Conservation (phyloP, 2,113 vertebrate species). For the Myrmecobius fasciatus region DNA sequence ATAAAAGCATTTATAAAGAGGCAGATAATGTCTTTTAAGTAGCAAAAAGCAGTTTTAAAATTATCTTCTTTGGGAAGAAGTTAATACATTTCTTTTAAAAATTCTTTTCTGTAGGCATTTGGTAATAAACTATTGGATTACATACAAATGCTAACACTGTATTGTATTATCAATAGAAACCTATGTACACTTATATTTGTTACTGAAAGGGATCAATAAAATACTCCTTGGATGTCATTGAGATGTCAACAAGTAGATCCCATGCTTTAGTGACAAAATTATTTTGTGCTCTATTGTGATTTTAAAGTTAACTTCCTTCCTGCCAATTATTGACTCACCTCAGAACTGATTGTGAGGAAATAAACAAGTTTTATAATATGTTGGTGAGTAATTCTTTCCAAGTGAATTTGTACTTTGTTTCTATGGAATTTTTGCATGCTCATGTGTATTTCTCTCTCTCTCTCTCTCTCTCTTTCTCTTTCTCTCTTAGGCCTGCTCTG, state of each 20-base stretch:
- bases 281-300: background rate
- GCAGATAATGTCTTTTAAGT: background rate
- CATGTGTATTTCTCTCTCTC: background rate
- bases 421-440: background rate
- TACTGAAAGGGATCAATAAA: too few relatives aligned
- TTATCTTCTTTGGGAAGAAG: background rate
- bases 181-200: fast-evolving
- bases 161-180: fast-evolving
- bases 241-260: background rate
- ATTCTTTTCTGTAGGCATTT: background rate
- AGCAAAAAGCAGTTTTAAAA: background rate
- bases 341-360: background rate
- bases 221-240: fast-evolving
- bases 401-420: background rate
- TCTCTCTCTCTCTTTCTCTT: background rate
- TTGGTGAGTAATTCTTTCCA: fast-evolving
- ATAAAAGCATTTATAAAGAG: too few relatives aligned
- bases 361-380: too few relatives aligned
- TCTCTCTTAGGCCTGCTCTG: constrained; percentile 85
- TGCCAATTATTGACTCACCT: background rate
- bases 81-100: background rate
- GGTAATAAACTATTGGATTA: background rate
- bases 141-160: background rate
- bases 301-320: background rate
- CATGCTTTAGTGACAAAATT: background rate